A percentile compares a stretch with the other conserved stretches of the same genome.
Conservation (phyloP, 2,888 invertebrate genomes). For the Nysson spinosus region DNA sequence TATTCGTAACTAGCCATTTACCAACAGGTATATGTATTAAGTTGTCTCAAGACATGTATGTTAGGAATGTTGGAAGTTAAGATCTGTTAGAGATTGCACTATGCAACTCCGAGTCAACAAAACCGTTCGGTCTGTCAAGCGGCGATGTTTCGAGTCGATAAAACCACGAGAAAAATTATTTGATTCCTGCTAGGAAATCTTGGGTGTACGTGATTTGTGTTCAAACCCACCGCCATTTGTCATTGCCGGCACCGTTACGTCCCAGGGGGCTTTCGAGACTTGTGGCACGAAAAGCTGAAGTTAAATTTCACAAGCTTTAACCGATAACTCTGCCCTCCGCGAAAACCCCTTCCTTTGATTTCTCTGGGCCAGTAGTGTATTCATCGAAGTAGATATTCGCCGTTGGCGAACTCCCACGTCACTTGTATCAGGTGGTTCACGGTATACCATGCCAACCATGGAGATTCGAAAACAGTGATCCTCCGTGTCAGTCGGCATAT, state of each 20-base stretch:
- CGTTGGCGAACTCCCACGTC: slow-evolving; percentile 30
- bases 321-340: slow-evolving; percentile 54
- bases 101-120: too few species aligned
- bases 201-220: slow-evolving; percentile 59
- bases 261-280: slow-evolving; percentile 49
- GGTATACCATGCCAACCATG: slow-evolving; percentile 53
- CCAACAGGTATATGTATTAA: too few species aligned
- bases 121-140: not conserved
- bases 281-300: slow-evolving; percentile 55
- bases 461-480: slow-evolving; percentile 65
- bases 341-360: slow-evolving; percentile 18
- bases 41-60: too few species aligned
- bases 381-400: slow-evolving; percentile 40
- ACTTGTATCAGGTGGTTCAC: slow-evolving; percentile 55
- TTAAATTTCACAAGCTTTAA: slow-evolving; percentile 61
- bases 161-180: slow-evolving; percentile 54
- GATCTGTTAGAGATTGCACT: too few species aligned
- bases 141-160: slow-evolving; percentile 34
- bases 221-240: slow-evolving; percentile 53
- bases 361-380: slow-evolving; percentile 14
- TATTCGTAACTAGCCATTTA: too few species aligned
- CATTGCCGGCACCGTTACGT: slow-evolving; percentile 59
- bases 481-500: slow-evolving; percentile 62
- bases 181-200: slow-evolving; percentile 53
- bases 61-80: too few species aligned